Evolutionary conservation across 2,113 vertebrate species (phyloP), one percentile per base, ranked within the genome.

Genomic region (Percopsis transmontana): DNA sequence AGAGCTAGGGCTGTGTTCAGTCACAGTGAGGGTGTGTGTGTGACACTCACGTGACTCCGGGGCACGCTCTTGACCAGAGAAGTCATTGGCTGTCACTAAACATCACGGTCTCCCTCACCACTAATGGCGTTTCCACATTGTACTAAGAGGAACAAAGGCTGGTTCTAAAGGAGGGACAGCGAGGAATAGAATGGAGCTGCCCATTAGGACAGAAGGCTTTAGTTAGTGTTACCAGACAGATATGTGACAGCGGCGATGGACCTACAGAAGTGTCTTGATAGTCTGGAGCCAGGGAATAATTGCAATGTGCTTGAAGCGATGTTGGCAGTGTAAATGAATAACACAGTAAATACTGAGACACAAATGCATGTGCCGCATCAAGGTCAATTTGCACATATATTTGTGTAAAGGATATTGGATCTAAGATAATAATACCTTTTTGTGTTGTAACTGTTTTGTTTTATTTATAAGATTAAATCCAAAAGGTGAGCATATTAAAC

Each of bases 91-190:
- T 92, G 91, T 93, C 91, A 91, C 85, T 87, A 83, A 85, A 81
- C 87, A 91, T 92, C 89, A 92, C 81, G 75, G 86, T 92, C 91
- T 84, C 58, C 76, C 40, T 68, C 54, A 21, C 74, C 74, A 83
- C 89, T 93, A 92, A 93, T 91, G 90, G 86, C 82, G 83, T 91
- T 85, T 89, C 83, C 87, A 85, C 90, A 90, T 89, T 88, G 86
- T 66, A 80, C 78, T 74, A 82, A 81, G 65, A 89, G 85, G 83
- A 81, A 90, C 83, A 90, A 88, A 90, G 81, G 70, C 76, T 85
- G 74, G 79, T 81, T 79, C 57, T 73, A 68, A 67, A 68, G 72
- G 74, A 56, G 63, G 87, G 79, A 77, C 65, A 23, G 23, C 39
- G 58, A 73, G 27, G 63, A 52, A 55, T 12, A 57, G 77, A 81